A percentile compares a stretch with the other conserved stretches of the same genome.
Conservation (phyloP, 2,113 vertebrate genomes). For the Neogale vison region DNA sequence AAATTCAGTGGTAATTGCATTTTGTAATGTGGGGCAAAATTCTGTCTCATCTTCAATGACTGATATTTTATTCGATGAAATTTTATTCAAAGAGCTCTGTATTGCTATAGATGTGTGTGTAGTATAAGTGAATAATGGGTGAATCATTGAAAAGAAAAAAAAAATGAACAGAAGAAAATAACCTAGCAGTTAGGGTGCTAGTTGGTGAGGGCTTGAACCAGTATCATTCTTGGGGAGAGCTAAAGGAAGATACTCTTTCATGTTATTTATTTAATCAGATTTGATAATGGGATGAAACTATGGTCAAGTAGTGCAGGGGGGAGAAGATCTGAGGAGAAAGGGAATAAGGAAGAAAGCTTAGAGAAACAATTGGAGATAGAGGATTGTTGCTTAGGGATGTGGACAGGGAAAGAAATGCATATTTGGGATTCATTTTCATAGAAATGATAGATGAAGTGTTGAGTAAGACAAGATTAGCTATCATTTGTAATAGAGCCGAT, state of each 20-base stretch:
- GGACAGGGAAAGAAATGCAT: neutral
- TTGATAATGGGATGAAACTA: neutral
- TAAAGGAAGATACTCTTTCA: neutral
- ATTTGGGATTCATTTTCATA: conserved; percentile 11
- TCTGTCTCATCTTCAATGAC: neutral
- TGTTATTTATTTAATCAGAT: neutral
- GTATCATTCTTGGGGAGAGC: conserved; percentile 21
- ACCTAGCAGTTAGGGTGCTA: neutral
- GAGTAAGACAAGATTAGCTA: conserved; percentile 11
- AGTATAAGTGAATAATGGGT: neutral
- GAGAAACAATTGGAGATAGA: conserved; percentile 53
- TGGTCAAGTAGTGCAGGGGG: neutral
- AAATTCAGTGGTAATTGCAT: neutral
- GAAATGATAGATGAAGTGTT: conserved; percentile 57
- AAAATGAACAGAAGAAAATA: neutral
- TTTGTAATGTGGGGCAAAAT: neutral
- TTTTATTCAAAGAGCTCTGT: neutral
- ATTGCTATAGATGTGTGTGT: neutral
- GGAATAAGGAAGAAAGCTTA: conserved; percentile 48
- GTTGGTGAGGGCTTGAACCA: neutral
- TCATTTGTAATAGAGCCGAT: conserved; percentile 5
- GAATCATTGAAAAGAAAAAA: neutral
- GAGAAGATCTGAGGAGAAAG: conserved; percentile 2
- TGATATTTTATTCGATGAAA: neutral
- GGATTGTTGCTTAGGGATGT: neutral